Base-by-base conservation (phyloP, 1,140 invertebrate genomes). In the Homarus americanus region DNA sequence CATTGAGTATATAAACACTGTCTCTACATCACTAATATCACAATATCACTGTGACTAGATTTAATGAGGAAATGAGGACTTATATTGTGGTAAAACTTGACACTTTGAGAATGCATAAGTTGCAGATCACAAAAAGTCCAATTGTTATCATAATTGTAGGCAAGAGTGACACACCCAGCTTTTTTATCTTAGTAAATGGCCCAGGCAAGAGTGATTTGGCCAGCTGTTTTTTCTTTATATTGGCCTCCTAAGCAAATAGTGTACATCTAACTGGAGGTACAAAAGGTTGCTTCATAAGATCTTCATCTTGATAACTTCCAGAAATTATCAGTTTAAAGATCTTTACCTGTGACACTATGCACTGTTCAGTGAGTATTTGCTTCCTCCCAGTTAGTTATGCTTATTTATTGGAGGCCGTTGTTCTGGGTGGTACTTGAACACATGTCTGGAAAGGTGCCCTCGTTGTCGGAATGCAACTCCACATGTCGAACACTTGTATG, bases 371-470 rank as follows among this genome's bases (percentile, higher is more conserved):
- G 44, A 49, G 7, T 69, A 32, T 5, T 7, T 69, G 2, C 63
- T 9, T 32, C 28, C 63, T 32, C 2, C 24, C 3, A 69, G 12
- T 32, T 28, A 32, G n/a, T 69, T 69, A 1, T 69, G 73, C 49
- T 89, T 89, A 49, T 58, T 28, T n/a, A 44, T 32, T 34, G 87
- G 63, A n/a, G 87, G 76, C n/a, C 78, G 58, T 32, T 89, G 87
- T 20, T 92, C 92, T 38, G 92, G 89, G 41, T 92, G 92, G 80
- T 92, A 91, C 66, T 92, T 92, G 69, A 91, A 91, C 28, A 92
- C 72, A 53, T 92, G 92, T 32, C 92, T 73, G 0, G 92, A 91
- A n/a, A 92, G 92, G 34, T 92, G 88, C 3, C 92, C 88, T n/a
- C 88, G 78, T 53, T 92, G 92, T 40, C 92, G 63, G 66, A 92